Base-by-base conservation (phyloP, 2,888 invertebrate genomes). In the Drosophila testacea region DNA sequence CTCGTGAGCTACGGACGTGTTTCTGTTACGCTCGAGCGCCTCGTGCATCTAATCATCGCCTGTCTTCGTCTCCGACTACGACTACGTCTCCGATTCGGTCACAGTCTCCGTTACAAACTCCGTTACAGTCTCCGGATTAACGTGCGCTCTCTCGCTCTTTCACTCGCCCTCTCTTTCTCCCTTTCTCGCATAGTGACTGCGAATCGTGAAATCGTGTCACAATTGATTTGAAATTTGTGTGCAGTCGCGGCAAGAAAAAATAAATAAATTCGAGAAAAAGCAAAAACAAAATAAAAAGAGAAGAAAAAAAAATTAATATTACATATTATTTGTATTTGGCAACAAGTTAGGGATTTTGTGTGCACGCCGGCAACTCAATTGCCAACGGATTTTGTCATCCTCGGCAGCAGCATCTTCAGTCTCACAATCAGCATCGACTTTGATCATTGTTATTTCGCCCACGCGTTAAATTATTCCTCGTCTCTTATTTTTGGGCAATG, bases 1-100 rank as follows among this genome's bases (percentile, higher is more conserved):
- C 89, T 89, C 90, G 89, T 83, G 80, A 90, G 88, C 89, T 85
- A 76, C 89, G 89, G 91, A 91, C 91, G 91, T 90, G 87, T 90
- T 81, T 81, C 63, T 63, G 74, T 54, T 62, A 80, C 84, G 79
- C 84, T 84, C 77, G 85, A 84, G 68, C 81, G 78, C 73, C 78
- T 70, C 79, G 73, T 72, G 73, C 77, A 71, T 77, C 57, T 51
- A 54, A 74, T 68, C 38, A 56, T 67, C 71, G 28, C 11, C 50
- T 65, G 63, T 54, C 52, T 52, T n/a, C 48, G 42, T 76, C 22
- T 22, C 22, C 22, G 22, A 22, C 28, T 60, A 9, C 22, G 22
- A 22, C 28, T 60, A 9, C 48, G 64, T 47, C 44, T 47, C 16
- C 39, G 55, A 76, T 50, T 22, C 39, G 64, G 42, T 65, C 48